Base-by-base conservation (phyloP, 2,888 invertebrate species). In the Vesta saturnalis region DNA sequence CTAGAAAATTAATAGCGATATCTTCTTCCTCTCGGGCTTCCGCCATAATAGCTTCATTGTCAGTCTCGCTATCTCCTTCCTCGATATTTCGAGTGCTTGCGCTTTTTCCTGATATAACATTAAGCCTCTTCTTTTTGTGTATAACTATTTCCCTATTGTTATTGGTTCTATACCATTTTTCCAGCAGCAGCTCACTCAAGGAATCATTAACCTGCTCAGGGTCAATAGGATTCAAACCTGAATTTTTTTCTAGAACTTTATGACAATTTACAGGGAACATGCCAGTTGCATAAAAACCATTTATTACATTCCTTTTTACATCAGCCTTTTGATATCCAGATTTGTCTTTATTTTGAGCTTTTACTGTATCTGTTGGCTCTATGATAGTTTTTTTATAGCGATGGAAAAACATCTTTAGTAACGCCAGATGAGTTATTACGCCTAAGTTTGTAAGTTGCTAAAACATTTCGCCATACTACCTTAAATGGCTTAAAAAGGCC, bases 201-300 rank as follows among this genome's bases (percentile, higher is more conserved):
- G n/a, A n/a, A n/a, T n/a, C n/a, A n/a, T n/a, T n/a, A n/a, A n/a
- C n/a, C n/a, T n/a, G n/a, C n/a, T n/a, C n/a, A n/a, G n/a, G n/a
- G n/a, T n/a, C n/a, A n/a, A n/a, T n/a, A n/a, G n/a, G n/a, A 19
- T 18, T 2, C 5, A 46, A n/a, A n/a, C 46, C 59, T 4, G 59
- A 21, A 46, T 46, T 46, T 46, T 43, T 59, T 14, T 59, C 15
- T 6, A 59, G 6, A 12, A 46, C 43, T 4, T 59, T 46, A 5
- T 59, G 1, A 19, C 16, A 15, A n/a, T 43, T 39, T 1, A 39
- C 10, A 19, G 58, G 4, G 19, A 14, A 47, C n/a, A 60, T 61
- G 1, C 61, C 61, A 5, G 35, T 61, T 10, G 61, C 61, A 16
- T 61, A 54, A 35, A 62, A 62, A 1, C 55, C 62, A 22, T 46